A percentile compares a stretch with the other conserved stretches of the same genome.
Conservation (phyloP, 2,113 vertebrate genomes). For the Aythya baeri region DNA sequence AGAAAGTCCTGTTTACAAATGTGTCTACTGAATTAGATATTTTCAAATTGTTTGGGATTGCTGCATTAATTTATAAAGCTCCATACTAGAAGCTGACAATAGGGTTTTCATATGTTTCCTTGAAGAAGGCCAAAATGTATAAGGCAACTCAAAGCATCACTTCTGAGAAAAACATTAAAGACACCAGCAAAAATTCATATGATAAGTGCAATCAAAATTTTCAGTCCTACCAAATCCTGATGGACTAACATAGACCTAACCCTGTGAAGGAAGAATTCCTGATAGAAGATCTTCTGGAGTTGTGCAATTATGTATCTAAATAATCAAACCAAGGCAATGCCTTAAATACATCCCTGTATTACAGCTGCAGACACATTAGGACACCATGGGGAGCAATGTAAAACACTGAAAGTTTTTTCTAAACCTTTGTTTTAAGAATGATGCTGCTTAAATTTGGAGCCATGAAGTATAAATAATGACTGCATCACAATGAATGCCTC, state of each 20-base stretch:
- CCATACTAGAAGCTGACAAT: background rate
- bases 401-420: background rate
- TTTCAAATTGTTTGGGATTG: background rate
- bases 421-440: background rate
- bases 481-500: background rate
- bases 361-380: background rate
- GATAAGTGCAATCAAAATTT: background rate
- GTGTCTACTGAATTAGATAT: background rate
- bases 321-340: background rate
- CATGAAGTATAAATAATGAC: background rate
- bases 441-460: background rate
- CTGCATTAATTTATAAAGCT: background rate
- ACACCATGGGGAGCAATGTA: background rate
- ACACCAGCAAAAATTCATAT: background rate
- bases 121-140: background rate
- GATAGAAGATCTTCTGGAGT: background rate
- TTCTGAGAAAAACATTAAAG: background rate
- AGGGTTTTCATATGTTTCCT: background rate
- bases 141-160: background rate
- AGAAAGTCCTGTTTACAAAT: background rate
- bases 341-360: background rate
- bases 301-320: background rate
- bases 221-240: background rate
- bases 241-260: background rate
- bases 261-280: background rate